Conservation (phyloP, 2,888 invertebrate species). For the Eupithecia inturbata region DNA sequence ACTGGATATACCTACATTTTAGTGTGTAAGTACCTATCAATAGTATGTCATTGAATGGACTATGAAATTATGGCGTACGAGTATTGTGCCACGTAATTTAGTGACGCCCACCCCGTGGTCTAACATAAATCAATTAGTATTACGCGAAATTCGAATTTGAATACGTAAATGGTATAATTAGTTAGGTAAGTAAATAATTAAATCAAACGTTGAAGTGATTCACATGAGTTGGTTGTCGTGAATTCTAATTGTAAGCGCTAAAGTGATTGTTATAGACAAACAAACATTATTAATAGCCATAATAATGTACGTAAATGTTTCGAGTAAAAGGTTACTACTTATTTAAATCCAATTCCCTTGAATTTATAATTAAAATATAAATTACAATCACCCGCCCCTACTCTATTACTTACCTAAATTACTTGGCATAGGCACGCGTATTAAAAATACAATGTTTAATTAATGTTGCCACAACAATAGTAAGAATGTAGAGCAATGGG, state of each 20-base stretch:
- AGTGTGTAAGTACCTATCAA: no score
- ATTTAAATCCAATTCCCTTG: slow-evolving; percentile 47
- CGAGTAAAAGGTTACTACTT: slow-evolving; percentile 14
- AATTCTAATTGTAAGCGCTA: neutral
- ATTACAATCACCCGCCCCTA: slow-evolving; percentile 39
- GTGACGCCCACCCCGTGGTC: neutral
- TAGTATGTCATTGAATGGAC: no score
- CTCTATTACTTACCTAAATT: slow-evolving; percentile 33
- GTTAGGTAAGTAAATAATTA: neutral
- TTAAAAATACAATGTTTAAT: slow-evolving; percentile 49
- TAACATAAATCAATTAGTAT: neutral
- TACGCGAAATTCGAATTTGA: neutral
- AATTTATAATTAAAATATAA: slow-evolving; percentile 55
- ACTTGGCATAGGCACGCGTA: slow-evolving; percentile 27
- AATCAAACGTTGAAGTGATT: neutral
- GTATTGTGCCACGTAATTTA: neutral
- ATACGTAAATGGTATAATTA: neutral
- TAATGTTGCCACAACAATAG: slow-evolving; percentile 52
- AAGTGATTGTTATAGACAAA: neutral
- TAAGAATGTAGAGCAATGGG: slow-evolving; percentile 64
- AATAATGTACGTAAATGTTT: slow-evolving; percentile 2
- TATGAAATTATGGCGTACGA: neutral
- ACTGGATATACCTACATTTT: no score
- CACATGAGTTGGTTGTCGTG: neutral
- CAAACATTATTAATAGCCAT: neutral